Base-by-base conservation (phyloP, 2,888 invertebrate species). In the Cephus pygmeus region DNA sequence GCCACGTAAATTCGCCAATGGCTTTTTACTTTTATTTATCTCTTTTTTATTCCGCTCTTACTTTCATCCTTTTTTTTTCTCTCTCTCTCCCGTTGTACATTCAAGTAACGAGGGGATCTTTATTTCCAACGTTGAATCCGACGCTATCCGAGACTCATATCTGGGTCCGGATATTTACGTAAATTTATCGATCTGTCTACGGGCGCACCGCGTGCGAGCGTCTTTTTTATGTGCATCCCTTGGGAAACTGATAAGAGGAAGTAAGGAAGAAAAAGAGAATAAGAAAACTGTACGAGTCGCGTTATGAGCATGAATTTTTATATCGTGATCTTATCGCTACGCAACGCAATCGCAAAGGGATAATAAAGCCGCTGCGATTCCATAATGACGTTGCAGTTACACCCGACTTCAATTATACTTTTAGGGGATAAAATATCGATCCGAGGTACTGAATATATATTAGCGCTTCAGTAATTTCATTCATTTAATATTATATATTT, bases 251-350 rank as follows among this genome's bases (percentile, higher is more conserved):
- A 90, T 89, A 90, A 89, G 88, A 80, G 74, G 79, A 84, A 85
- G 84, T 83, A 81, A 85, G 83, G 86, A 86, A 86, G 83, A 85
- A 84, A 83, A 82, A 77, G 79, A 80, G 81, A 81, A 83, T 78
- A 84, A 83, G 84, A 82, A 83, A 84, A 79, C 83, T 83, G 81
- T 80, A 82, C 79, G 83, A 83, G 85, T 85, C 83, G 82, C 85
- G 86, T 87, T 87, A 86, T 83, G 86, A 88, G 88, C 87, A 86
- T 88, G 88, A 89, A 90, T 90, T 90, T 90, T 90, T 90, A 90
- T 89, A 90, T 86, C 83, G 85, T 85, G 89, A 89, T 89, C 82
- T 84, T 89, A 89, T 89, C 89, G 81, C 76, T 30, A 23, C 74
- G n/a, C 34, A 34, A 34, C 36, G 23, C 74, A 74, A 36, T 36